Conservation (phyloP, 2,888 invertebrate genomes). For the Epistrophe eligans region DNA sequence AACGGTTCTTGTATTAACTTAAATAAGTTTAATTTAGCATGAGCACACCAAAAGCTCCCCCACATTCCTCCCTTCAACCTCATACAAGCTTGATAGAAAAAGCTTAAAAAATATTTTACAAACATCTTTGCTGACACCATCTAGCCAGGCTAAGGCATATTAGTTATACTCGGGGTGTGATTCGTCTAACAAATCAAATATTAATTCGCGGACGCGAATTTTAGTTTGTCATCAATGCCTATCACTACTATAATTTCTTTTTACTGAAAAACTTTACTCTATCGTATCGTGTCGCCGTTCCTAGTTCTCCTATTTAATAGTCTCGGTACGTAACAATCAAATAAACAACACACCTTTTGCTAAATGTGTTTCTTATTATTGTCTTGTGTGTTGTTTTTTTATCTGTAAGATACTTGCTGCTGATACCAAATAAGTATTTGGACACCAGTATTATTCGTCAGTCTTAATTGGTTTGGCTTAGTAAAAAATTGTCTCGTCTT, state of each 20-base stretch:
- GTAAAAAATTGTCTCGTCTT: constrained; percentile 27
- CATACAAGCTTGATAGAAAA: constrained; percentile 57
- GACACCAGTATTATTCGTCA: constrained; percentile 57
- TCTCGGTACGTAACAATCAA: constrained; percentile 69
- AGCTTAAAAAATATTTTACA: constrained; percentile 16
- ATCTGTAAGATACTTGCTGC: constrained; percentile 50
- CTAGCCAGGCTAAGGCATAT: constrained; percentile 50
- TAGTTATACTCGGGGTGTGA: constrained; percentile 70
- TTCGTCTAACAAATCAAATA: constrained; percentile 51
- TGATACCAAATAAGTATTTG: constrained; percentile 57
- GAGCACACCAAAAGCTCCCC: constrained; percentile 26
- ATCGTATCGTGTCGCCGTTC: constrained; percentile 14
- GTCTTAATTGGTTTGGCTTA: constrained; percentile 27
- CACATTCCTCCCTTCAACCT: constrained; percentile 1
- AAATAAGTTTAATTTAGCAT: neutral
- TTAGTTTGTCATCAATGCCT: constrained; percentile 25
- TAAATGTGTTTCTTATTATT: constrained; percentile 3
- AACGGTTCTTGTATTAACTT: constrained; percentile 36
- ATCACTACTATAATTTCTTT: neutral
- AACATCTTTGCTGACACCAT: constrained; percentile 43
- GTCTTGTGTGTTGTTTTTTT: constrained; percentile 39
- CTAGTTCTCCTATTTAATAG: constrained; percentile 68
- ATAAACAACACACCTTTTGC: constrained; percentile 60
- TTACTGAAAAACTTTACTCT: neutral
- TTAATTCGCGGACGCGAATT: constrained; percentile 53